Base-by-base conservation (phyloP, 1,140 invertebrate genomes). In the Nilaparvata lugens region DNA sequence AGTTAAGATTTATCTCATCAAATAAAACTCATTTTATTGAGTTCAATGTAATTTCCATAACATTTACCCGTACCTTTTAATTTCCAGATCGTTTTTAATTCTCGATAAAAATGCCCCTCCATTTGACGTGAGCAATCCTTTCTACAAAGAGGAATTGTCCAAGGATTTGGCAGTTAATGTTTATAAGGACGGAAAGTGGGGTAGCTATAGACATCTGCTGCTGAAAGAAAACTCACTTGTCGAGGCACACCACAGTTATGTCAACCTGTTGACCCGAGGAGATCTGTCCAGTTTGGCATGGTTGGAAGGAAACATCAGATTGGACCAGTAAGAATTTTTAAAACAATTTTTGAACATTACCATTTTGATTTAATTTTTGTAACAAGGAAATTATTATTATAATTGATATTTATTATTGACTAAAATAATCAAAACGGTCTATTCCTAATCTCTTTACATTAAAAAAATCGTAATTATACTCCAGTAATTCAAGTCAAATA, bases 161-260 rank as follows among this genome's bases (percentile, higher is more conserved):
- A 77, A 87, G 60, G 87, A 94, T 72, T 73, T 97, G 58, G 81
- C 83, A n/a, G 74, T 89, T n/a, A 96, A 95, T 71, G 82, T 96
- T 7, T 82, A 81, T 68, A 75, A 81, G 70, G 71, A 86, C 74
- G 86, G 81, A 14, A 78, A 81, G 73, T 95, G 93, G 81, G 90
- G 91, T 13, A 86, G 83, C 24, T 88, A 91, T 64, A 83, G 92
- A 62, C 82, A 92, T 70, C 69, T 87, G 6, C 70, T 78, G 11
- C 64, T 87, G 0, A 70, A 74, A 18, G 72, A 75, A 18, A 42
- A 74, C 4, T 63, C 73, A 40, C 74, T 74, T 3, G 71, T 78
- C 9, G 70, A 67, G 35, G 75, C 75, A 0, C 69, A 78, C 54
- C 87, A 96, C 74, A 86, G 83, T 0, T 93, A 82, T 70, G 83